Evolutionary conservation across 1,140 invertebrate species (phyloP).

Genomic region (Choristoneura fumiferana): DNA sequence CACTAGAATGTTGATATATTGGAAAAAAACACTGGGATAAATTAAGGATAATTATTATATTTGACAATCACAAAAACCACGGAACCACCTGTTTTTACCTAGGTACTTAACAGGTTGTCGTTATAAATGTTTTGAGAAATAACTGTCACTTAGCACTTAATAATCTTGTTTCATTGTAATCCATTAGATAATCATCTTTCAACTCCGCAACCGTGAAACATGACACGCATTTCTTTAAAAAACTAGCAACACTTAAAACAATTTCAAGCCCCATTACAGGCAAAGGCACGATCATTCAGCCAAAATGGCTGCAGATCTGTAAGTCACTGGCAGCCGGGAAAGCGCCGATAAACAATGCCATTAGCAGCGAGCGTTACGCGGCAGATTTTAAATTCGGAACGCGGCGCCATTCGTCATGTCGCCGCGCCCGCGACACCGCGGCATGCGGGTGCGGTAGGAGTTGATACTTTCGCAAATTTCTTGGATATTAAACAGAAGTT

Average conservation of each 20-base stretch:
- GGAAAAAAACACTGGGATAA: no score
- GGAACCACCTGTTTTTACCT: no score
- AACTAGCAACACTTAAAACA: conserved; percentile 36
- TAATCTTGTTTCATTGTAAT: no score
- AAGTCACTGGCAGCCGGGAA: conserved; percentile 60
- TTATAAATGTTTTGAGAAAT: no score
- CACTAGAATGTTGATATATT: no score
- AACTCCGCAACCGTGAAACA: neutral
- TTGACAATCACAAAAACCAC: no score
- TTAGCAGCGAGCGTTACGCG: conserved; percentile 69
- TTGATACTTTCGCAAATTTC: conserved; percentile 49
- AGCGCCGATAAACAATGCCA: conserved; percentile 73
- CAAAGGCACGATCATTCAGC: conserved; percentile 38
- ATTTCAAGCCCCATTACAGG: conserved; percentile 52
- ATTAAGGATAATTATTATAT: no score
- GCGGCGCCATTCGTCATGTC: conserved; percentile 73
- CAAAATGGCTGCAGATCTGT: conserved; percentile 43
- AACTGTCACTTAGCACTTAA: no score
- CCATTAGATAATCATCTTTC: no score
- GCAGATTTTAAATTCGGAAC: conserved; percentile 77
- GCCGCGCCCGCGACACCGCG: conserved; percentile 65
- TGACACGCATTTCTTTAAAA: conserved; percentile 11
- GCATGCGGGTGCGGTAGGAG: conserved; percentile 25
- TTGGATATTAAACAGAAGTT: no score
- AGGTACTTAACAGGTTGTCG: no score